Evolutionary conservation across 2,113 vertebrate genomes (phyloP), one percentile per base, ranked within the genome.

Genomic region (Cyanoderma ruficeps): DNA sequence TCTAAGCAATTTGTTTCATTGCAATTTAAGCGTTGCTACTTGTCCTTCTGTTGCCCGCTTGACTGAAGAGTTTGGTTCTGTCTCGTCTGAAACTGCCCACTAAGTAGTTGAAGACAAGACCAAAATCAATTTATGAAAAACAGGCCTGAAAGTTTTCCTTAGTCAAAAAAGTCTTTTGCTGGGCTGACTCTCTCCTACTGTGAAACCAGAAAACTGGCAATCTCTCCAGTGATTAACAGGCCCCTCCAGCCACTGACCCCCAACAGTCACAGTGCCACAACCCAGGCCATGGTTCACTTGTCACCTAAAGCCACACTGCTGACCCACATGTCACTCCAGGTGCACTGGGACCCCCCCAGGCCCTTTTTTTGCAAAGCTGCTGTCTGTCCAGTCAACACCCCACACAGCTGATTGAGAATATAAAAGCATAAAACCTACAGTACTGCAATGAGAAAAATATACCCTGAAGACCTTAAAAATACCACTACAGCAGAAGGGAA

Each of bases 231-330:
- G 5, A 9, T 67, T 21, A 68, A 37, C 12, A 65, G 46, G 11
- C 31, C 15, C 12, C 27, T 55, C 44, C 64, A 67, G 22, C 10
- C 27, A n/a, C 24, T 15, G 16, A 69, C 8, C 22, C n/a, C 7
- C 6, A 18, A 50, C 2, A 69, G 35, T 8, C 37, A 17, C 60
- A 57, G 37, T 3, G 7, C 50, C 64, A 70, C 35, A 82, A 42
- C 2, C 4, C 39, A 82, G 30, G 6, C 30, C 27, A 18, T 6
- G 20, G 76, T 21, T 57, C 0, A 0, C 23, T 39, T 85, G 53
- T 27, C 41, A 72, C 18, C 11, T 13, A 52, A 59, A 68, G 24
- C 6, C 65, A 70, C 8, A 2, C 16, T 47, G 42, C 37, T 30
- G 8, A 82, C 12, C 53, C 42, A 8, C 15, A 8, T 17, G 30